Evolutionary conservation across 2,888 invertebrate genomes (phyloP), one percentile per base, ranked within the genome.

Genomic region (Pomacea canaliculata): DNA sequence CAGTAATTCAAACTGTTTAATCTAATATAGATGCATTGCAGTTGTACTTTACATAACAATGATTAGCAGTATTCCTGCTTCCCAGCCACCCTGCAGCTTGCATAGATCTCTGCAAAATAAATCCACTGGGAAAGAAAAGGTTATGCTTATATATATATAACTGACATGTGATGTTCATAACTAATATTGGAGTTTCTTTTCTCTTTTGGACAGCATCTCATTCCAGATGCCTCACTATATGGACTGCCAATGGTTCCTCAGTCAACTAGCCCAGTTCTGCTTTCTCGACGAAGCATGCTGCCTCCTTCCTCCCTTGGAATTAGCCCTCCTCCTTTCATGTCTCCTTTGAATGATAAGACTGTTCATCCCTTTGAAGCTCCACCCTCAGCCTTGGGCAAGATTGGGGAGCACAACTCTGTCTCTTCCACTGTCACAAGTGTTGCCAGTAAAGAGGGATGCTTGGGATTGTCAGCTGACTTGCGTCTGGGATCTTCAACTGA

Each of bases 201-300:
- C 60, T 46, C n/a, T 12, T 63, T 8, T 66, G 48, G n/a, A 19
- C 75, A 79, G 79, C 78, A 74, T n/a, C 70, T 78, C 19, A 78
- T 80, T 56, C 70, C 80, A 51, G 80, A 80, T 23, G 66, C 74
- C 13, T 72, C 80, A 46, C 48, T 80, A 63, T 80, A 80, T 71
- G 78, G 78, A 63, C 71, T 80, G 72, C 66, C 62, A 12, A 46
- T 76, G 73, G 51, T 65, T 37, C 76, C 78, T 19, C 56, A 63
- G n/a, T 56, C 65, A 60, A 65, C 59, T 49, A 71, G 71, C 51
- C 76, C 71, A 9, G 49, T n/a, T n/a, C 12, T 75, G 46, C 66
- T 76, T 51, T 78, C 76, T 63, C 76, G 74, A 19, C 66, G 71
- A 10, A 63, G 74, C 9, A 71, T 77, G 71, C 79, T 76, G 19